A percentile compares a stretch with the other conserved stretches of the same genome.
Conservation (phyloP, 2,113 vertebrate genomes). For the Lasiurus borealis region DNA sequence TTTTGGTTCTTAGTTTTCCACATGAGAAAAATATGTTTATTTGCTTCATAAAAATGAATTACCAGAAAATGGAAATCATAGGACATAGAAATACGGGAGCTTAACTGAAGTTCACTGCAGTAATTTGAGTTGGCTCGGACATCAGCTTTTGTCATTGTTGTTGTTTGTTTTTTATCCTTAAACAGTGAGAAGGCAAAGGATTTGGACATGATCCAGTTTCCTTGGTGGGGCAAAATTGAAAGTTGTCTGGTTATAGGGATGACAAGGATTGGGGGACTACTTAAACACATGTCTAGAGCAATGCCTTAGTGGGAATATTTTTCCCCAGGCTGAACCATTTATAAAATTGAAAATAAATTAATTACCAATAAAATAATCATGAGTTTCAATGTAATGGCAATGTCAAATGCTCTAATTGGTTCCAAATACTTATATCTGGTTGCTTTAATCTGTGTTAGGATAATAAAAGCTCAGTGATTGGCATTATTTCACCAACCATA, state of each 20-base stretch:
- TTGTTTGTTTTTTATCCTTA: slow-evolving; percentile 9
- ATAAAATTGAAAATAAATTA: slow-evolving; percentile 21
- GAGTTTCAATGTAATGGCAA: background rate
- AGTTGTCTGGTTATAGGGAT: slow-evolving; percentile 55
- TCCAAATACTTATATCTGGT: background rate
- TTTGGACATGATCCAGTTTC: slow-evolving; percentile 48
- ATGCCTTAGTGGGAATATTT: background rate
- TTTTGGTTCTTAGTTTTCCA: slow-evolving; percentile 74
- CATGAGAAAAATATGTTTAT: slow-evolving; percentile 63
- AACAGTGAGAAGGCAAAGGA: slow-evolving; percentile 12
- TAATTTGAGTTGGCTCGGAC: slow-evolving; percentile 66
- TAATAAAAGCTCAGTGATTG: background rate
- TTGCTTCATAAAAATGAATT: slow-evolving; percentile 68
- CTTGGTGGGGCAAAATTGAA: slow-evolving; percentile 58
- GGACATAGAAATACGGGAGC: slow-evolving; percentile 49
- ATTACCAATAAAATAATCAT: background rate
- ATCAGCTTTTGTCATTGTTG: background rate
- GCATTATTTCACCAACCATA: background rate
- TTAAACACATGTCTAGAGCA: background rate
- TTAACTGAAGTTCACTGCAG: slow-evolving; percentile 43
- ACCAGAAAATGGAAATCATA: slow-evolving; percentile 60
- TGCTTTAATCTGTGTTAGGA: background rate
- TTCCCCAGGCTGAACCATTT: background rate
- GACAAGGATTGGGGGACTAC: background rate
- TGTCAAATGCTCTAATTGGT: background rate